phyloP scores from a whole-genome alignment of 64 coral and sea anemone genomes.

The Stichodactyla helianthus region DNA sequence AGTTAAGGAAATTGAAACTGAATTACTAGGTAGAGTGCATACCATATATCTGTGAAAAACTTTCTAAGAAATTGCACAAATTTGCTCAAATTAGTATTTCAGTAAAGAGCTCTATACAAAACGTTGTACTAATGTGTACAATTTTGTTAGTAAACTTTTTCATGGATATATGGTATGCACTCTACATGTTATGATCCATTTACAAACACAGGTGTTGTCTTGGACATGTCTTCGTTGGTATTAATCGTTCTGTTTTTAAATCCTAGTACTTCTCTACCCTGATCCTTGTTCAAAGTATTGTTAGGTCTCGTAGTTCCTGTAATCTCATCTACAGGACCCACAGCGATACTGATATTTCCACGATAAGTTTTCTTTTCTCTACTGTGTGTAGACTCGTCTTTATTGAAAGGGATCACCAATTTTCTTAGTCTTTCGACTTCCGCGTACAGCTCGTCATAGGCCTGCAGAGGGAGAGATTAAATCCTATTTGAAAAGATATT shows the following conservation, averaged over 20 bases:
- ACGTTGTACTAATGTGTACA: too few species aligned
- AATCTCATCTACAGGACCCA: background rate
- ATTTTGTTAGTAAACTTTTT: too few species aligned
- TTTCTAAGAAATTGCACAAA: too few species aligned
- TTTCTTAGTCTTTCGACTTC: constrained; percentile 10
- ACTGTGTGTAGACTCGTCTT: background rate
- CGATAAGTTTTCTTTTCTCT: background rate
- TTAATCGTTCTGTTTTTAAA: background rate
- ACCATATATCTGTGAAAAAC: too few species aligned
- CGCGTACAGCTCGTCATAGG: background rate
- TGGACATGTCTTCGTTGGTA: background rate
- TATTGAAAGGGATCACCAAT: background rate
- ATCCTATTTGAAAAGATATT: background rate
- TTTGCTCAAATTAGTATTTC: too few species aligned
- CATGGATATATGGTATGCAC: too few species aligned
- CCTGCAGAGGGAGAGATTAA: background rate
- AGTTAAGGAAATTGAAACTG: too few species aligned
- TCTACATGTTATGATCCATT: too few species aligned
- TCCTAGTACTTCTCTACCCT: background rate
- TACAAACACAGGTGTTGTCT: too few species aligned
- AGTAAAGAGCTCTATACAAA: too few species aligned
- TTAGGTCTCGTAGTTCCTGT: background rate
- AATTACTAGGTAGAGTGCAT: too few species aligned
- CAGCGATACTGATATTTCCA: too few species aligned
- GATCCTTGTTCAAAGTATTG: background rate